These are phyloP conservation scores for Scleropages formosus DNA, from an alignment of 2,797 vertebrate genomes.

Conservation along the genomic window DNA sequence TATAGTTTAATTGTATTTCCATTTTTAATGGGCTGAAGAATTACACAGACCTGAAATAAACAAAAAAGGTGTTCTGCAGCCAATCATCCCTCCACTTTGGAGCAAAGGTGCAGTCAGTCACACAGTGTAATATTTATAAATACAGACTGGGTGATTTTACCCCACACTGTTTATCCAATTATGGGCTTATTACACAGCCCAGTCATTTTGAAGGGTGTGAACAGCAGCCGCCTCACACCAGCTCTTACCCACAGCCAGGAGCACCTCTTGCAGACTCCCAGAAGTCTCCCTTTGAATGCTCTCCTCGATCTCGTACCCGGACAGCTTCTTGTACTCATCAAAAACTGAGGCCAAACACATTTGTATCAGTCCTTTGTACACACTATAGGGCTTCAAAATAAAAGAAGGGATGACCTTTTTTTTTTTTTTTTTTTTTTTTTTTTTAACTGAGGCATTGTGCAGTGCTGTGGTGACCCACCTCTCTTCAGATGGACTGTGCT, in stretches of 20 bases:
- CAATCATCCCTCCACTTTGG: background rate
- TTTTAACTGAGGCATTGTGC: background rate
- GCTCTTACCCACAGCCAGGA: conserved; percentile 85
- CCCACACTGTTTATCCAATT: background rate
- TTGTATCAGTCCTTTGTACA: background rate
- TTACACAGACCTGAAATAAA: background rate
- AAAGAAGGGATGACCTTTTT: too few relatives aligned
- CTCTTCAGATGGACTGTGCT: conserved; percentile 81
- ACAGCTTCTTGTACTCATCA: conserved; percentile 88
- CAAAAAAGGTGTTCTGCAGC: background rate
- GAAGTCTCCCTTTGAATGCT: conserved; percentile 90
- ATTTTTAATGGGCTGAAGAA: too few relatives aligned
- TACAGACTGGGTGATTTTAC: background rate
- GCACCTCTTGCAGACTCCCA: conserved; percentile 75
- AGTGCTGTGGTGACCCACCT: conserved; percentile 65
- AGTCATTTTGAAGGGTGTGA: background rate
- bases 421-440: too few relatives aligned
- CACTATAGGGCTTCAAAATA: background rate
- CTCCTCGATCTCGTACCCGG: conserved; percentile 91
- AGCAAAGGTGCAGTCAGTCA: too few relatives aligned
- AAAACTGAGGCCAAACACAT: conserved; percentile 74
- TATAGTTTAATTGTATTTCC: background rate
- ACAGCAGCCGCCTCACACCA: background rate
- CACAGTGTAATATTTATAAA: too few relatives aligned
- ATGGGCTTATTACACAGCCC: background rate